phyloP scores from a whole-genome alignment of 2,113 vertebrate genomes.

The Ailurus styani region DNA sequence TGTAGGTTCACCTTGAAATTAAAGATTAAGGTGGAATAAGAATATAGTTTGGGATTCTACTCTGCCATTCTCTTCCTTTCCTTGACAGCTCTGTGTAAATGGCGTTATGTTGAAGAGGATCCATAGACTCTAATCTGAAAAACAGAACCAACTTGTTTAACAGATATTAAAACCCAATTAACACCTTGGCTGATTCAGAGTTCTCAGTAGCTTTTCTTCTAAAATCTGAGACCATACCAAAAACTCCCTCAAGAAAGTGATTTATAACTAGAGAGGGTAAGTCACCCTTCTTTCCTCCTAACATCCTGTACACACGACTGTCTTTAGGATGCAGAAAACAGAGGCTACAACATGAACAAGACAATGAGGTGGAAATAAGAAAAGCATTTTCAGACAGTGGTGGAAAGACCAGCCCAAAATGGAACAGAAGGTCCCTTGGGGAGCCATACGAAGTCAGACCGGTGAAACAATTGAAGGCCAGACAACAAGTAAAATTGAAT shows the following conservation, averaged over 20 bases:
- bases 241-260: not conserved
- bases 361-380: not conserved
- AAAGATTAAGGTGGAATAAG: not conserved
- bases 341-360: not conserved
- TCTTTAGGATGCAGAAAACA: not conserved
- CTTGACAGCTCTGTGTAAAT: not conserved
- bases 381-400: not conserved
- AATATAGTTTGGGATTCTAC: not conserved
- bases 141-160: not conserved
- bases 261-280: not conserved
- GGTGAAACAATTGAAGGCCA: not conserved
- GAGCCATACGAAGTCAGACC: not conserved
- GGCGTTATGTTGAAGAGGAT: not conserved
- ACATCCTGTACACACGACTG: not conserved
- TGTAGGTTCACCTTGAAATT: not conserved
- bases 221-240: not conserved
- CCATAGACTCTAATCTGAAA: not conserved
- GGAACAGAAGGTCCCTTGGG: not conserved
- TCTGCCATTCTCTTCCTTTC: not conserved
- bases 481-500: not conserved
- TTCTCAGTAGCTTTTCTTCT: not conserved
- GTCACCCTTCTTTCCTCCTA: not conserved
- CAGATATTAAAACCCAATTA: slow-evolving; percentile 14
- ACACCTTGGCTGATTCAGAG: not conserved
- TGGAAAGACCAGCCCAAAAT: not conserved